Percentiles rank a stretch among this genome's conserved stretches.
These are phyloP conservation scores for Protonibea diacanthus DNA, from an alignment of 2,797 vertebrate genomes.

Conservation along the genomic window DNA sequence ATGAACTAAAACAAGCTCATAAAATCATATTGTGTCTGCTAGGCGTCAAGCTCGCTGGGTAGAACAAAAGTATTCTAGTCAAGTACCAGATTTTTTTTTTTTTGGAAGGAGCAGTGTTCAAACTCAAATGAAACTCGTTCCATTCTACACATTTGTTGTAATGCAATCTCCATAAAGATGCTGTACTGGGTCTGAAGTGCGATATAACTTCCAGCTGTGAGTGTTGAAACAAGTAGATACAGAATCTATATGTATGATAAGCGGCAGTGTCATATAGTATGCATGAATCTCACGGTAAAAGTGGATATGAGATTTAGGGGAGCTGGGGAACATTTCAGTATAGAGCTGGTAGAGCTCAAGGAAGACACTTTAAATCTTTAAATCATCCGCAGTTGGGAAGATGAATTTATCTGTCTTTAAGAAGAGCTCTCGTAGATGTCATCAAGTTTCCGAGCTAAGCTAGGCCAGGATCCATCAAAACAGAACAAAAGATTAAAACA, in stretches of 20 bases:
- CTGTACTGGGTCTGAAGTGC: background rate
- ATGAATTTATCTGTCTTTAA: background rate
- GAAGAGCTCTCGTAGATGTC: too few relatives aligned
- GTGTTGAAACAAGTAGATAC: background rate
- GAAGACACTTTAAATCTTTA: constrained; percentile 1
- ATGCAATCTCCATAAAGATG: background rate
- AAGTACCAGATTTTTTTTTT: background rate
- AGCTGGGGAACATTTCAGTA: too few relatives aligned
- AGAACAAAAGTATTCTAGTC: background rate
- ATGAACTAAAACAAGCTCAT: constrained; percentile 34
- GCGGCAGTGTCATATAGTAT: background rate
- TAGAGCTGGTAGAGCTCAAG: background rate
- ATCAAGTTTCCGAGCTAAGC: background rate
- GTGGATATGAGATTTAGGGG: background rate
- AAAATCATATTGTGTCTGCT: constrained; percentile 2
- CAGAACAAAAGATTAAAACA: too few relatives aligned
- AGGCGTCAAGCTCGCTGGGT: background rate
- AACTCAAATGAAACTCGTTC: background rate
- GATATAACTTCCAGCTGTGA: background rate
- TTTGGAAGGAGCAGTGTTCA: background rate
- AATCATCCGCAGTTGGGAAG: background rate
- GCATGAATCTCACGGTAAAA: constrained; percentile 1
- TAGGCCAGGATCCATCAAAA: background rate
- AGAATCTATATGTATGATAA: background rate
- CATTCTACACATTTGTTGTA: background rate